Evolutionary conservation across 2,113 vertebrate genomes (phyloP).

Genomic region (Campylomormyrus tamandua): DNA sequence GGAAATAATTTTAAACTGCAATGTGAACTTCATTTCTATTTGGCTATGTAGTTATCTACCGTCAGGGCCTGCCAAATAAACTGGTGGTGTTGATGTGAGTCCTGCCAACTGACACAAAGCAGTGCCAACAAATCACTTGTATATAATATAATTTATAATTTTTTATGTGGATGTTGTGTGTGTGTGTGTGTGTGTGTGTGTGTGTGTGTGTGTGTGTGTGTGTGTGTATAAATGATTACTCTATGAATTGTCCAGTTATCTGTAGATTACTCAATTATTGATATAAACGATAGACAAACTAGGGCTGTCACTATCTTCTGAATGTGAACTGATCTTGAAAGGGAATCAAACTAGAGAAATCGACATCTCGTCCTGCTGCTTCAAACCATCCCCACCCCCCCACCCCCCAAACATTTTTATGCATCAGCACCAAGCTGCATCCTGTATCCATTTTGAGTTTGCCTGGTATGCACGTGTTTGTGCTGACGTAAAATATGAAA

Average conservation of each 20-base stretch:
- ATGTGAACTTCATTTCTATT: background rate
- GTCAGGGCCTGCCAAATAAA: too few relatives aligned
- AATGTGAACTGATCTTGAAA: background rate
- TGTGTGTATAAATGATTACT: background rate
- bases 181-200: too few relatives aligned
- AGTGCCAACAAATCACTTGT: background rate
- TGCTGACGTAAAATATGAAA: background rate
- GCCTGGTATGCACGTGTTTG: background rate
- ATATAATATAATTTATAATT: too few relatives aligned
- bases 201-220: too few relatives aligned
- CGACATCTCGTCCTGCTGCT: background rate
- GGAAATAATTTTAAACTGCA: background rate
- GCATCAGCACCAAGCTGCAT: background rate
- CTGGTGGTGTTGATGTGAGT: background rate
- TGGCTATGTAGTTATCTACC: too few relatives aligned
- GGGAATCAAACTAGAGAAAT: background rate
- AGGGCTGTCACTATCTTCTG: background rate
- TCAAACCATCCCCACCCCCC: too few relatives aligned
- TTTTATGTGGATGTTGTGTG: background rate
- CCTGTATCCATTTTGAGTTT: background rate
- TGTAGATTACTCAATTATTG: background rate
- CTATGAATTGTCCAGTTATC: background rate
- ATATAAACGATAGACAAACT: background rate
- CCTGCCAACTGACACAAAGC: background rate
- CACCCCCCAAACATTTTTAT: background rate